Conservation (phyloP, 2,797 vertebrate genomes). For the Heterohyrax brucei region DNA sequence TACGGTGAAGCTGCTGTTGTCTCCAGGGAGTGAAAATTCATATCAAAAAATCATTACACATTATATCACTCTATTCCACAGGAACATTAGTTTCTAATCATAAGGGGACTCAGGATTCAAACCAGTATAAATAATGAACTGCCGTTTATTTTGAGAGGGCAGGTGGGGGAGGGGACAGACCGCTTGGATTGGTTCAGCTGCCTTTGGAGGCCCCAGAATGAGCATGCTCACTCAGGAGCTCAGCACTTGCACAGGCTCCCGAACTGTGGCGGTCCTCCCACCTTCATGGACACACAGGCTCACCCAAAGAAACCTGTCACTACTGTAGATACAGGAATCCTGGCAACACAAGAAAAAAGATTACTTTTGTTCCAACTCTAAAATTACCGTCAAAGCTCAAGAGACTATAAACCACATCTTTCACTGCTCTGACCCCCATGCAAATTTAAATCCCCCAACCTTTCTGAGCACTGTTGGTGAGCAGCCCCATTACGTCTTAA, state of each 20-base stretch:
- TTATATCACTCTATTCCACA: constrained; percentile 88
- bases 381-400: constrained; percentile 92
- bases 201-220: constrained; percentile 41
- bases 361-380: constrained; percentile 91
- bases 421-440: constrained; percentile 94
- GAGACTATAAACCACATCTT: constrained; percentile 94
- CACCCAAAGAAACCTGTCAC: constrained; percentile 80
- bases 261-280: constrained; percentile 62
- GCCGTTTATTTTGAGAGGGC: constrained; percentile 86
- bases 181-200: constrained; percentile 69
- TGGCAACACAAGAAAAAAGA: constrained; percentile 87
- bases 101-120: constrained; percentile 89
- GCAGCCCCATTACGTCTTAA: constrained; percentile 97
- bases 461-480: constrained; percentile 94
- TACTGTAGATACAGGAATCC: constrained; percentile 89
- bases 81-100: constrained; percentile 87
- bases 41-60: constrained; percentile 89
- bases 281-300: constrained; percentile 87
- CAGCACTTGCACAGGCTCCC: constrained; percentile 70
- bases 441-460: constrained; percentile 96
- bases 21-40: constrained; percentile 89
- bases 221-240: constrained; percentile 68
- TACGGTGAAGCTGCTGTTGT: constrained; percentile 77
- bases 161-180: constrained; percentile 61
- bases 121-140: constrained; percentile 90